Base-by-base conservation (phyloP, 2,113 vertebrate genomes). In the Donacobius atricapilla region DNA sequence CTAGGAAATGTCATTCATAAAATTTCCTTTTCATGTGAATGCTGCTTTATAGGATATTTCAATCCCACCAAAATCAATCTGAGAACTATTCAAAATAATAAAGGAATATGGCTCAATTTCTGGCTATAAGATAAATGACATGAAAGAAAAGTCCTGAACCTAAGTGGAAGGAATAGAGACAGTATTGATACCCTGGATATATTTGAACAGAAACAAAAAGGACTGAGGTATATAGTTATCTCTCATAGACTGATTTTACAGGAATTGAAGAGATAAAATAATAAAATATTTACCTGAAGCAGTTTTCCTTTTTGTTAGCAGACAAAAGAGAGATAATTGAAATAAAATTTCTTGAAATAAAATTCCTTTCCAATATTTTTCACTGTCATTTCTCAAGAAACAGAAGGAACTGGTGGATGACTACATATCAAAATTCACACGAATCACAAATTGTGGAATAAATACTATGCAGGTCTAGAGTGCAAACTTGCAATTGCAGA, bases 171-270 rank as follows among this genome's bases (percentile, higher is more conserved):
- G n/a, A 87, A 89, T 51, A 75, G 19, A 65, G 51, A 64, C 44
- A 23, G 11, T 57, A 57, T 45, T 85, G 70, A 40, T 65, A 85
- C 27, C 83, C 47, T 60, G 35, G 73, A 73, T 56, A 68, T 70
- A 89, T 90, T 65, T 85, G 77, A 96, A 89, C n/a, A 73, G 89
- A 92, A 80, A n/a, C 35, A 93, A 92, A 89, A 60, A 20, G 11
- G n/a, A 69, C 22, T 53, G 28, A 56, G 30, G 18, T 77, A 76
- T 33, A 61, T 11, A 80, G 39, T 71, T 71, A 64, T 69, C 50
- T 68, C 45, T 81, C 76, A 75, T 21, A 75, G 57, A 72, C 3
- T 71, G 58, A 81, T 89, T 91, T 83, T 65, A 80, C 27, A 17
- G 37, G 47, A 93, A n/a, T 25, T 75, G 54, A 86, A 91, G 24